Evolutionary conservation across 2,113 vertebrate genomes (phyloP).

Genomic region (Porphyrio hochstetteri): DNA sequence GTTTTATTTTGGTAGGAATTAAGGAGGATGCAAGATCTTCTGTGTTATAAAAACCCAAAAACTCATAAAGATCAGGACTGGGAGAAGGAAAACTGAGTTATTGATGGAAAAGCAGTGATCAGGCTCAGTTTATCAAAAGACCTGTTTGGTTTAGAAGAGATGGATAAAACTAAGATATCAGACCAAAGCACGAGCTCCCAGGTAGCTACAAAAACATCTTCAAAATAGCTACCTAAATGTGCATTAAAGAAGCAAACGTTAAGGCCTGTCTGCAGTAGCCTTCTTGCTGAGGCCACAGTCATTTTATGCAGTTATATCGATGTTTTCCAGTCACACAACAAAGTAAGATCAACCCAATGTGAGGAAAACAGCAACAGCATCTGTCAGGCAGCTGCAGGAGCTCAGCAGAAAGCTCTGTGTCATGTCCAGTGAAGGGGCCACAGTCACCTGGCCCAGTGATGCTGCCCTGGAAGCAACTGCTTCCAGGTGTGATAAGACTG

Average conservation of each 20-base stretch:
- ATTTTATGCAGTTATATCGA: not conserved
- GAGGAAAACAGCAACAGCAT: not conserved
- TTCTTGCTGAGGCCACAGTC: not conserved
- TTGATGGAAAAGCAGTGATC: not conserved
- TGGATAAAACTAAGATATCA: not conserved
- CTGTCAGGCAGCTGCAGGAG: slow-evolving; percentile 22
- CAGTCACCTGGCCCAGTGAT: not conserved
- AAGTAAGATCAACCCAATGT: not conserved
- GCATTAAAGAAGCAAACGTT: not conserved
- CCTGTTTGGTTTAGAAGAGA: not conserved
- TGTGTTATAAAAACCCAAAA: not conserved
- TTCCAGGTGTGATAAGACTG: not conserved
- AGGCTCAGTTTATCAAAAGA: not conserved
- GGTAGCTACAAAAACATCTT: not conserved
- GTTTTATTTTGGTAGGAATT: not conserved
- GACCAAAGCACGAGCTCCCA: not conserved
- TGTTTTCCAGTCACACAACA: not conserved
- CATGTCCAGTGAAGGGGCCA: not conserved
- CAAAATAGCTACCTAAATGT: not conserved
- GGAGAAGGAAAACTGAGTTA: not conserved
- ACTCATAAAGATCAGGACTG: not conserved
- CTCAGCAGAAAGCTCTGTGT: not conserved
- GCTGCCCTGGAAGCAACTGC: not conserved
- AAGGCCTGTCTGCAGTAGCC: not conserved
- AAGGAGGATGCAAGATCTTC: not conserved